Conservation (phyloP, 2,888 invertebrate species). For the Parnassius mnemosyne region DNA sequence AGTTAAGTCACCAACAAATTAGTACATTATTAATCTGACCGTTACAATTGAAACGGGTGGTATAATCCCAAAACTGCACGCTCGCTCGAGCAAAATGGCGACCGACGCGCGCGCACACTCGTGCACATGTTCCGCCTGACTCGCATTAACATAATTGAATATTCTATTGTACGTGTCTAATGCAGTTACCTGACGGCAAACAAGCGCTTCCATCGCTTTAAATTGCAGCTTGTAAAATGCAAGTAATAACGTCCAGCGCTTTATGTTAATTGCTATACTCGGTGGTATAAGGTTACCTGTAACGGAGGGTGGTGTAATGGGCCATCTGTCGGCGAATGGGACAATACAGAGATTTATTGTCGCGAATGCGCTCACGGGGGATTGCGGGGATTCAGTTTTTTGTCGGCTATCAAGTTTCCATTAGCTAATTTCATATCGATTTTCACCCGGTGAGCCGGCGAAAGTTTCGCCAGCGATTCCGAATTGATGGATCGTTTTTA, state of each 20-base stretch:
- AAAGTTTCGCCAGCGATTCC: constrained; percentile 58
- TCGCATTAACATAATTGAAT: constrained; percentile 67
- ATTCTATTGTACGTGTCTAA: constrained; percentile 70
- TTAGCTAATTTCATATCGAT: constrained; percentile 78
- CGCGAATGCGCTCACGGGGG: constrained; percentile 66
- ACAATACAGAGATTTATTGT: constrained; percentile 73
- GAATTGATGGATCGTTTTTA: constrained; percentile 75
- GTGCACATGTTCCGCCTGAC: constrained; percentile 41
- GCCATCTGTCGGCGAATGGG: constrained; percentile 69
- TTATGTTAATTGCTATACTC: constrained; percentile 29
- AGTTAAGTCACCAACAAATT: constrained; percentile 11
- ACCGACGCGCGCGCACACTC: constrained; percentile 53
- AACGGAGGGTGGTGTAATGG: constrained; percentile 45
- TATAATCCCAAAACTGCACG: constrained; percentile 47
- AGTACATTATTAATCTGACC: constrained; percentile 46
- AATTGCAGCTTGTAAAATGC: constrained; percentile 23
- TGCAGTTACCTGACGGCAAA: constrained; percentile 56
- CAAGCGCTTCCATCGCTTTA: constrained; percentile 41
- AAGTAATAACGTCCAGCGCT: constrained; percentile 39
- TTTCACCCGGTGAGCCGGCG: constrained; percentile 47
- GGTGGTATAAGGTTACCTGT: constrained; percentile 70
- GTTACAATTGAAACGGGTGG: constrained; percentile 50
- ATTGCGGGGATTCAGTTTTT: constrained; percentile 68
- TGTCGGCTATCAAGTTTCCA: constrained; percentile 78
- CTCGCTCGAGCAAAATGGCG: constrained; percentile 47